phyloP scores from a whole-genome alignment of 2,888 invertebrate species.

The Cephus pygmeus region DNA sequence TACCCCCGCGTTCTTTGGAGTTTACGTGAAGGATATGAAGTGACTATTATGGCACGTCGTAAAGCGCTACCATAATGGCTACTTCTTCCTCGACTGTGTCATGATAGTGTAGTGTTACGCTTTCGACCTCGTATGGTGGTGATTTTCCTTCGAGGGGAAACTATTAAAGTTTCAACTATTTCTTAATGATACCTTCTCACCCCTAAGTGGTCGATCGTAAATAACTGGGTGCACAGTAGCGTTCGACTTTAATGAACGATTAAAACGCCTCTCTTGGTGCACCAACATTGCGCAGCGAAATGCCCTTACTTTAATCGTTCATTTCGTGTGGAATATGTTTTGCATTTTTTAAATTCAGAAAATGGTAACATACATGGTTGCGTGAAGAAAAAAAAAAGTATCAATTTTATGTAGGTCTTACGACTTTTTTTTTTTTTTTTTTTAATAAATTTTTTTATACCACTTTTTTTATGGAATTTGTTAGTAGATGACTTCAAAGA shows the following conservation, averaged over 20 bases:
- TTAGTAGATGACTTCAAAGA: background rate
- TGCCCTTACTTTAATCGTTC: background rate
- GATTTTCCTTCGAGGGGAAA: background rate
- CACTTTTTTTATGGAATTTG: background rate
- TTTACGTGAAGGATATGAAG: slow-evolving; percentile 26
- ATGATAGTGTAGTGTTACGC: background rate
- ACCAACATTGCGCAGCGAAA: background rate
- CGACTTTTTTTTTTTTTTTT: background rate
- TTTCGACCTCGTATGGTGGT: background rate
- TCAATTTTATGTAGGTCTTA: background rate
- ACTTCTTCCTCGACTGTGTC: slow-evolving; percentile 5
- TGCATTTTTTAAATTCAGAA: background rate
- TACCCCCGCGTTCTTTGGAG: background rate
- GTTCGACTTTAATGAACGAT: slow-evolving; percentile 9
- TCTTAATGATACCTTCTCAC: slow-evolving; percentile 9
- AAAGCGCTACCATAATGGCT: slow-evolving; percentile 23
- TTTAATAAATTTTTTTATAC: background rate
- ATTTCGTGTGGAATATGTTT: background rate
- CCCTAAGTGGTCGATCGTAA: slow-evolving; percentile 5
- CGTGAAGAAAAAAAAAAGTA: background rate
- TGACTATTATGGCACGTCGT: slow-evolving; percentile 26
- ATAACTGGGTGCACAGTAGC: slow-evolving; percentile 5
- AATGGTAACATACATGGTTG: background rate
- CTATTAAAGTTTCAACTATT: slow-evolving; percentile 4
- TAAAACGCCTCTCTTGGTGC: background rate